A percentile compares a stretch with the other conserved stretches of the same genome.
These are phyloP conservation scores for Actinemys pallida DNA, from an alignment of 2,113 vertebrate genomes.

Conservation along the genomic window DNA sequence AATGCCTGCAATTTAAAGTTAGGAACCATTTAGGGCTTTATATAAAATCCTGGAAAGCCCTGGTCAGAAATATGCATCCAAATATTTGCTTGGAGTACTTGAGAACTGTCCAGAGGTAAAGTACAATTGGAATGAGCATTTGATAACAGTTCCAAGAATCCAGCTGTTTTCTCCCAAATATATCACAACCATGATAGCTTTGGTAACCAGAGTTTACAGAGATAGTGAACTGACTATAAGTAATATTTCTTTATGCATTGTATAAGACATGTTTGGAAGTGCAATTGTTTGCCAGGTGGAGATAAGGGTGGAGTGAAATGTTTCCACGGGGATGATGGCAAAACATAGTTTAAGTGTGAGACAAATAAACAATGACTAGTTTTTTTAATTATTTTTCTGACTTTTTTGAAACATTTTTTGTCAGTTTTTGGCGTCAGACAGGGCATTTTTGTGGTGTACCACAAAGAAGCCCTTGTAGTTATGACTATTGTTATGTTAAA, in stretches of 20 bases:
- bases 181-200: not conserved
- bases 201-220: conserved; percentile 21
- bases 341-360: conserved; percentile 38
- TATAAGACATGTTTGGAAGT: conserved; percentile 4
- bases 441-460: not conserved
- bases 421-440: not conserved
- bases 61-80: not conserved
- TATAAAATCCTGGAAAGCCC: not conserved
- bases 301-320: conserved; percentile 13
- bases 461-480: not conserved
- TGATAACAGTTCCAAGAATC: conserved; percentile 24
- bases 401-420: not conserved
- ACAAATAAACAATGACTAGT: not conserved
- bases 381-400: not conserved
- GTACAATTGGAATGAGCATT: not conserved
- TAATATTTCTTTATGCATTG: not conserved
- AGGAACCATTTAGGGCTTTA: not conserved
- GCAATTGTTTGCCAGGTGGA: conserved; percentile 20
- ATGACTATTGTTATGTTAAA: not conserved
- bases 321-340: conserved; percentile 44
- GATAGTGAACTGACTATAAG: not conserved
- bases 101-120: conserved; percentile 35
- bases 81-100: not conserved
- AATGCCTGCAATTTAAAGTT: not conserved
- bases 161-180: conserved; percentile 10